Percentiles rank a stretch among this genome's conserved stretches.
Evolutionary conservation across 2,888 invertebrate genomes (phyloP).

Genomic region (Drosophila testacea): DNA sequence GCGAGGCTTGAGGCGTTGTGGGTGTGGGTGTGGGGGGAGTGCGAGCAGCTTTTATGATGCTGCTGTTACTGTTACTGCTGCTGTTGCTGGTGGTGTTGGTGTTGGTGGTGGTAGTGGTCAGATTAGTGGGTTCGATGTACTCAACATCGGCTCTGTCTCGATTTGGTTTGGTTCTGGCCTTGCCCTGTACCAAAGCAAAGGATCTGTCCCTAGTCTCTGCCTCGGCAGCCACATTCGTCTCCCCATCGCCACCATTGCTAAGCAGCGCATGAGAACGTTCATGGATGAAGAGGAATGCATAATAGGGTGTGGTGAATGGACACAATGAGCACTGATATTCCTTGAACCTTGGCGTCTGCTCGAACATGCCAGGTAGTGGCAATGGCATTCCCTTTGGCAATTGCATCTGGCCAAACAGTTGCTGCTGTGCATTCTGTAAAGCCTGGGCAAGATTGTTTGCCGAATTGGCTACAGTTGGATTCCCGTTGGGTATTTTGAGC

Average conservation of each 20-base stretch:
- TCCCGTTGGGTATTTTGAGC: conserved; percentile 85
- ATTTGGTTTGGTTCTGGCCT: conserved; percentile 43
- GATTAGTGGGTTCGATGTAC: conserved; percentile 72
- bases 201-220: conserved; percentile 43
- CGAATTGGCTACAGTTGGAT: conserved; percentile 66
- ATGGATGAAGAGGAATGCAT: conserved; percentile 96
- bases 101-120: conserved; percentile 85
- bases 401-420: conserved; percentile 77
- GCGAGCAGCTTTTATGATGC: conserved; percentile 18
- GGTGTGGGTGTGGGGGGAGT: conserved; percentile 33
- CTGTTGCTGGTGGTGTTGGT: conserved; percentile 85
- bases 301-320: conserved; percentile 94
- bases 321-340: conserved; percentile 96
- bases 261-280: conserved; percentile 91
- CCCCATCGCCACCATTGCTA: conserved; percentile 59
- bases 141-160: conserved; percentile 31
- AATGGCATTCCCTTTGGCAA: conserved; percentile 78
- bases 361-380: conserved; percentile 76
- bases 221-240: conserved; percentile 36
- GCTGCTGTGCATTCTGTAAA: conserved; percentile 80
- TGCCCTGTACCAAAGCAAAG: conserved; percentile 39
- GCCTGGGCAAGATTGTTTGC: conserved; percentile 83
- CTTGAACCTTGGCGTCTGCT: conserved; percentile 86
- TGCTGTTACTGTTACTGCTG: conserved; percentile 85
- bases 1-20: conserved; percentile 37